Evolutionary conservation across 2,113 vertebrate species (phyloP).

Genomic region (Peromyscus polionotus): DNA sequence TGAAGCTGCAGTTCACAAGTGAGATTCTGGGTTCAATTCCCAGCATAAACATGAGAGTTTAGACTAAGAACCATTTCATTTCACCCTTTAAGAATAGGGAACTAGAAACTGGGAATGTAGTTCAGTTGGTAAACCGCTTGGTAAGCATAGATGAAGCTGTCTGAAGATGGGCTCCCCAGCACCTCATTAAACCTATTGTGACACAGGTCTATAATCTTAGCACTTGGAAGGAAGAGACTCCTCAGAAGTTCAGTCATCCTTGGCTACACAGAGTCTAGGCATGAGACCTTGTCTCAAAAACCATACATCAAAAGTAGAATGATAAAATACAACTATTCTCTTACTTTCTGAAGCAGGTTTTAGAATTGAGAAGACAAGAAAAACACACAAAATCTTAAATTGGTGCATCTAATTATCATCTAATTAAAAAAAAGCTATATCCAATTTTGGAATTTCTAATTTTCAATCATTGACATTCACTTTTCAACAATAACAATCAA

Average conservation of each 20-base stretch:
- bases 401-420: neutral
- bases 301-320: neutral
- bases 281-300: neutral
- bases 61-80: neutral
- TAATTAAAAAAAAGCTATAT: constrained; percentile 52
- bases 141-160: neutral
- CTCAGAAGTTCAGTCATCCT: neutral
- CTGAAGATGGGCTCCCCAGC: neutral
- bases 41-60: neutral
- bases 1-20: neutral
- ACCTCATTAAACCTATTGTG: neutral
- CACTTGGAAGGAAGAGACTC: neutral
- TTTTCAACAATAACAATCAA: constrained; percentile 23
- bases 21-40: neutral
- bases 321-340: neutral
- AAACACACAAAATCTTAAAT: constrained; percentile 32
- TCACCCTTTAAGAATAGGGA: neutral
- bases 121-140: too few species aligned
- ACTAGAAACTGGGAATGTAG: neutral
- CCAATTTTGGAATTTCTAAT: neutral
- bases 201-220: too few species aligned
- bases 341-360: constrained; percentile 6
- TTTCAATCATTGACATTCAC: neutral
- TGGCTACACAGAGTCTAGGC: neutral
- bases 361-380: constrained; percentile 24